Evolutionary conservation across 2,888 invertebrate genomes (phyloP).

Genomic region (Opisthograptis luteolata): DNA sequence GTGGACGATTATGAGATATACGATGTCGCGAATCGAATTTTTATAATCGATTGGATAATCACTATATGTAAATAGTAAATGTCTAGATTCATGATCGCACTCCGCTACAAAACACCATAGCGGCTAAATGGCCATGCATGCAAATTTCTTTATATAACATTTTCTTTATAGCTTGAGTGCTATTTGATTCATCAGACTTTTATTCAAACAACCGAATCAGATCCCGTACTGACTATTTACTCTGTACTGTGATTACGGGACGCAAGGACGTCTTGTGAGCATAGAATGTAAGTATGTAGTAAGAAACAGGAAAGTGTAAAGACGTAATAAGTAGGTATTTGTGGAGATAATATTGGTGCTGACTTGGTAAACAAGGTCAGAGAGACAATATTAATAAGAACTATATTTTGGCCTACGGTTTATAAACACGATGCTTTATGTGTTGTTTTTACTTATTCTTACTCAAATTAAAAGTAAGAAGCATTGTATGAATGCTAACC

Average conservation of each 20-base stretch:
- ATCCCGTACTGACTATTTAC: not conserved
- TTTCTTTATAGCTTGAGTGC: too few relatives aligned
- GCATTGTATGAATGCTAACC: too few relatives aligned
- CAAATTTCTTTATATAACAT: too few relatives aligned
- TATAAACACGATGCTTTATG: not conserved
- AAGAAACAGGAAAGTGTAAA: conserved; percentile 15
- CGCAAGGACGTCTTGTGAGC: conserved; percentile 27
- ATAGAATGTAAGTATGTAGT: conserved; percentile 14
- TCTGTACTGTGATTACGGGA: conserved; percentile 10
- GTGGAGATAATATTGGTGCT: conserved; percentile 10
- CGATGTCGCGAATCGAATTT: too few relatives aligned
- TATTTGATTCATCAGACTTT: too few relatives aligned
- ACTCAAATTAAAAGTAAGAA: too few relatives aligned
- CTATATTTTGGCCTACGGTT: not conserved
- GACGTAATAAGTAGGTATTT: conserved; percentile 14
- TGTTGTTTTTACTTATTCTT: not conserved
- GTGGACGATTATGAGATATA: too few relatives aligned
- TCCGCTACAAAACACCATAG: too few relatives aligned
- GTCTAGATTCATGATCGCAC: too few relatives aligned
- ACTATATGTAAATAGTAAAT: not conserved
- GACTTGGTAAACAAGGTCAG: conserved; percentile 7
- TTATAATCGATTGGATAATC: not conserved
- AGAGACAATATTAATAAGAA: conserved; percentile 3
- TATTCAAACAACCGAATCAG: not conserved
- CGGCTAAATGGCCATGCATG: too few relatives aligned